phyloP scores from a whole-genome alignment of 2,888 invertebrate species.

The Nomada lathburiana region DNA sequence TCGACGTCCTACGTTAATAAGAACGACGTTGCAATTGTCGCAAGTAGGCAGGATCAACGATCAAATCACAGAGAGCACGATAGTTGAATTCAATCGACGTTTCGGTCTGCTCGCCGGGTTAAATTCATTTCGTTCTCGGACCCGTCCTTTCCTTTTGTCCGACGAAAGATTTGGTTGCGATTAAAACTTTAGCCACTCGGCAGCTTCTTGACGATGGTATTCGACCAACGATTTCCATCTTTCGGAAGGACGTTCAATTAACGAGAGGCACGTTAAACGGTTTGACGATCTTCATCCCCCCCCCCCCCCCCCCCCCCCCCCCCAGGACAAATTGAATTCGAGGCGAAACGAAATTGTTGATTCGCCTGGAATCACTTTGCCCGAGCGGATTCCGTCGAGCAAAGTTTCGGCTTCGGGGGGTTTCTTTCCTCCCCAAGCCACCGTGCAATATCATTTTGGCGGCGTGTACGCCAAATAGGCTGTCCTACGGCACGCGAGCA shows the following conservation, averaged over 20 bases:
- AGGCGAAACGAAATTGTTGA: neutral
- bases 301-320: too few relatives aligned
- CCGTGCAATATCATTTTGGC: conserved; percentile 10
- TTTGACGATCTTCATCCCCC: too few relatives aligned
- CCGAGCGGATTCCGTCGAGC: neutral
- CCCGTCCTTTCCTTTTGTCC: neutral
- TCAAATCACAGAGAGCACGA: conserved; percentile 39
- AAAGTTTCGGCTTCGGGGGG: neutral
- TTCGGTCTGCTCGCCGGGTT: conserved; percentile 19
- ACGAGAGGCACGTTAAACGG: neutral
- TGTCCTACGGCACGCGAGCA: conserved; percentile 43
- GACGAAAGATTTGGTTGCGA: neutral
- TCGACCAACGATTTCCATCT: neutral
- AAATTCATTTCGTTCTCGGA: conserved; percentile 26
- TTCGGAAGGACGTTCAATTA: neutral
- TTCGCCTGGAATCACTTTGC: neutral
- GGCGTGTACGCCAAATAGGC: neutral
- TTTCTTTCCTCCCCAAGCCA: too few relatives aligned
- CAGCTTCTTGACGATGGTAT: neutral
- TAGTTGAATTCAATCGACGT: conserved; percentile 45
- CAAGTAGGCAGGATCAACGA: conserved; percentile 48
- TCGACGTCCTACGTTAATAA: conserved; percentile 48
- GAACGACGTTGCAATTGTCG: conserved; percentile 18
- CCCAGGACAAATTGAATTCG: neutral
- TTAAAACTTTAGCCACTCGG: neutral